phyloP scores from a whole-genome alignment of 2,113 vertebrate species.

The Vombatus ursinus region DNA sequence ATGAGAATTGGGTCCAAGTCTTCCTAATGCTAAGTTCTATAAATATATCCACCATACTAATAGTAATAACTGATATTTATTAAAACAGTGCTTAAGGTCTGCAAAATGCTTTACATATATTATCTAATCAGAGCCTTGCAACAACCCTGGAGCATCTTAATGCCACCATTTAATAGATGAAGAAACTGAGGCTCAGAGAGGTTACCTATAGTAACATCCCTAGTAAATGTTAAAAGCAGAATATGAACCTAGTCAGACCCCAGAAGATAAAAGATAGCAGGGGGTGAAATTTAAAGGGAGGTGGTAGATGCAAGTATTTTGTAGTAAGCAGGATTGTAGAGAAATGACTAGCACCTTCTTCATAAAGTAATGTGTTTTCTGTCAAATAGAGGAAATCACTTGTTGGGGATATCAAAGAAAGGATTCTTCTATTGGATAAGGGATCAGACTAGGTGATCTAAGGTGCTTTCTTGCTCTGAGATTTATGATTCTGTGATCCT shows the following conservation, averaged over 20 bases:
- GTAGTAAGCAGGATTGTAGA: not conserved
- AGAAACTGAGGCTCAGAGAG: not conserved
- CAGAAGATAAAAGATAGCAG: not conserved
- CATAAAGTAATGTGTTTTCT: not conserved
- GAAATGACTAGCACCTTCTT: not conserved
- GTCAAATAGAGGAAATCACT: not conserved
- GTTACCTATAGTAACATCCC: not conserved
- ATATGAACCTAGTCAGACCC: not conserved
- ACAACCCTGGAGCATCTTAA: too few species aligned
- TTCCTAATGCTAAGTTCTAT: not conserved
- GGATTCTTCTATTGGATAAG: not conserved
- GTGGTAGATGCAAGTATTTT: not conserved
- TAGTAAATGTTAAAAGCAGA: not conserved
- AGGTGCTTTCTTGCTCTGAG: not conserved
- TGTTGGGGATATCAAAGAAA: not conserved
- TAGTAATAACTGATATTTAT: not conserved
- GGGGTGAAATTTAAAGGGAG: not conserved
- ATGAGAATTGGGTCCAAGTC: not conserved
- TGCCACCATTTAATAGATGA: too few species aligned
- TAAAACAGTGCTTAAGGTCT: not conserved
- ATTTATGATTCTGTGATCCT: not conserved
- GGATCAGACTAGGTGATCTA: not conserved
- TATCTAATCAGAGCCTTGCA: too few species aligned
- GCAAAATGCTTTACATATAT: not conserved
- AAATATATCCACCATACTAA: not conserved